phyloP scores from a whole-genome alignment of 2,888 invertebrate genomes.

The Netelia fuscicornis region DNA sequence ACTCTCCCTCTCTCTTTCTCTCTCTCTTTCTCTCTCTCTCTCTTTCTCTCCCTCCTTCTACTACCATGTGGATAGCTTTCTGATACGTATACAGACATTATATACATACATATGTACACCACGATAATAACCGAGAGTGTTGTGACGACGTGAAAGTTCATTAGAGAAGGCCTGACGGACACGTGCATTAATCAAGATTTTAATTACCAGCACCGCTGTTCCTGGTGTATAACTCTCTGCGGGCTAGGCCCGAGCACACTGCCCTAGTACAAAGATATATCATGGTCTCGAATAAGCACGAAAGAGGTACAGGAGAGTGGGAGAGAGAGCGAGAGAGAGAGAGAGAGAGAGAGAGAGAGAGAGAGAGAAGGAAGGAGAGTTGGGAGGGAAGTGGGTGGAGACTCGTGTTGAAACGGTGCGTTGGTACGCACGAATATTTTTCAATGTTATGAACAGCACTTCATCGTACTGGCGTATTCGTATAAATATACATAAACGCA shows the following conservation, averaged over 20 bases:
- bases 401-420: background rate
- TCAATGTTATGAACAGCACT: slow-evolving; percentile 18
- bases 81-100: background rate
- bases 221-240: slow-evolving; percentile 51
- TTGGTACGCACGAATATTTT: slow-evolving; percentile 18
- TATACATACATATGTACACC: background rate
- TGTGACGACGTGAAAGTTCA: slow-evolving; percentile 80
- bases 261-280: slow-evolving; percentile 1
- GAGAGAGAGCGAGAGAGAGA: background rate
- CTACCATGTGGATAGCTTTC: background rate
- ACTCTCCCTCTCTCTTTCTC: slow-evolving; percentile 1
- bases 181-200: slow-evolving; percentile 84
- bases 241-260: slow-evolving; percentile 26
- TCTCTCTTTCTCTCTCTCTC: too few species aligned
- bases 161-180: slow-evolving; percentile 82
- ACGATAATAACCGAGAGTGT: slow-evolving; percentile 39
- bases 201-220: slow-evolving; percentile 80
- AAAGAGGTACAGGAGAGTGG: slow-evolving; percentile 1
- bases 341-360: background rate
- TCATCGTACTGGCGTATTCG: background rate
- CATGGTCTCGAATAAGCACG: slow-evolving; percentile 1
- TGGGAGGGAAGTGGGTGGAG: too few species aligned
- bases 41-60: too few species aligned
- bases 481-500: slow-evolving; percentile 2
- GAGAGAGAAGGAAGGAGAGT: too few species aligned